phyloP scores from a whole-genome alignment of 1,140 invertebrate species.

The Heterodera carotae region DNA sequence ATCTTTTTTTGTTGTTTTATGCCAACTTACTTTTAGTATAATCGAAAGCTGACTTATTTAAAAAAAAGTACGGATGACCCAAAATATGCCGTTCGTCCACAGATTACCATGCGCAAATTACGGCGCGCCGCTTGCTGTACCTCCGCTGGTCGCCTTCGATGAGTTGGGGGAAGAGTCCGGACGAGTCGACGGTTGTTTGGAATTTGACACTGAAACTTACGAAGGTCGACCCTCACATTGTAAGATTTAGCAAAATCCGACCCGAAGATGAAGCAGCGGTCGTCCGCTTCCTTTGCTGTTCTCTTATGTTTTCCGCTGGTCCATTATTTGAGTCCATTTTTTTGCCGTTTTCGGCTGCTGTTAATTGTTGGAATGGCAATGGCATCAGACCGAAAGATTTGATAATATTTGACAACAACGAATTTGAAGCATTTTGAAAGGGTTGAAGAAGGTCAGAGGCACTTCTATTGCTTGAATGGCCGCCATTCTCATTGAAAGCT shows the following conservation, averaged over 20 bases:
- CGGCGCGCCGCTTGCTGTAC: neutral
- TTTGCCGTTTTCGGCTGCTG: neutral
- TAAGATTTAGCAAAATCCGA: neutral
- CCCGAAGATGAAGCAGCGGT: neutral
- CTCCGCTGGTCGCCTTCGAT: neutral
- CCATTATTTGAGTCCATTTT: neutral
- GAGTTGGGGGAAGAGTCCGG: neutral
- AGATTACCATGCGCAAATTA: too few relatives aligned
- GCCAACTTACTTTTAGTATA: too few relatives aligned
- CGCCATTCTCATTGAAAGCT: neutral
- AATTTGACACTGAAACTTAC: neutral
- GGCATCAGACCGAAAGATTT: neutral
- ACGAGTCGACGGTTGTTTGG: neutral
- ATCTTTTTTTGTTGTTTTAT: too few relatives aligned
- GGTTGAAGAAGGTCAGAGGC: neutral
- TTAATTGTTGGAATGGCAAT: conserved; percentile 1
- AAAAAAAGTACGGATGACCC: too few relatives aligned
- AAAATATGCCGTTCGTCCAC: too few relatives aligned
- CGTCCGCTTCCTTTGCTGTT: neutral
- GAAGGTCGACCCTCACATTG: neutral
- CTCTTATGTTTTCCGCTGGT: neutral
- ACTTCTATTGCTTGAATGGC: neutral
- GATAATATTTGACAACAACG: neutral
- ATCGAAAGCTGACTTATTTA: too few relatives aligned
- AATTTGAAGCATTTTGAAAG: neutral